Conservation (phyloP, 1,140 invertebrate species). For the Cherax destructor region DNA sequence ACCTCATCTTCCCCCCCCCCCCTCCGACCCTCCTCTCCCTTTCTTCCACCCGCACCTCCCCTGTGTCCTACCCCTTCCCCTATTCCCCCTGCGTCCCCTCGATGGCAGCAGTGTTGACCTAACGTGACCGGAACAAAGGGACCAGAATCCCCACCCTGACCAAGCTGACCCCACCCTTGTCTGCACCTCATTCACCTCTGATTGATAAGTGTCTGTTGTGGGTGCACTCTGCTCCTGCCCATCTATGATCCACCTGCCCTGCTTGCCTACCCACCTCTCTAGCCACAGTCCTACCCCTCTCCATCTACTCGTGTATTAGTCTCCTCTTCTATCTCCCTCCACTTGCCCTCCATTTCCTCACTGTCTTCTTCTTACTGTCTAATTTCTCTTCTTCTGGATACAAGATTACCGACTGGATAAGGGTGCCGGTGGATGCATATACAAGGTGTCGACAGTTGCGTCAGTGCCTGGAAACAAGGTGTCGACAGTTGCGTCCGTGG, state of each 20-base stretch:
- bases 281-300: not conserved
- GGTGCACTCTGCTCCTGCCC: too few species aligned
- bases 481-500: too few species aligned
- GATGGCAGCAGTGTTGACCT: constrained; percentile 1
- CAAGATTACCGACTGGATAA: too few species aligned
- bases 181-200: not conserved
- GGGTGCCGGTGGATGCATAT: too few species aligned
- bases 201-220: constrained; percentile 27
- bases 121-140: constrained; percentile 21
- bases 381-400: too few species aligned
- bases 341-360: not conserved
- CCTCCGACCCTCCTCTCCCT: not conserved
- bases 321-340: not conserved
- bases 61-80: not conserved
- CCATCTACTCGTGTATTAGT: not conserved
- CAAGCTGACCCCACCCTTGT: not conserved
- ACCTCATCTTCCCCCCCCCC: not conserved
- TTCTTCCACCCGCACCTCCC: not conserved
- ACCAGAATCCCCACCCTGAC: not conserved
- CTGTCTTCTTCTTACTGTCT: not conserved
- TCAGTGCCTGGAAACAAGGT: too few species aligned
- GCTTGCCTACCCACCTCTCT: too few species aligned
- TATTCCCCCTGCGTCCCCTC: not conserved
- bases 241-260: too few species aligned
- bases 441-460: too few species aligned